Evolutionary conservation across 2,113 vertebrate genomes (phyloP), one percentile per base, ranked within the genome.

Genomic region (Tetraodon nigroviridis): DNA sequence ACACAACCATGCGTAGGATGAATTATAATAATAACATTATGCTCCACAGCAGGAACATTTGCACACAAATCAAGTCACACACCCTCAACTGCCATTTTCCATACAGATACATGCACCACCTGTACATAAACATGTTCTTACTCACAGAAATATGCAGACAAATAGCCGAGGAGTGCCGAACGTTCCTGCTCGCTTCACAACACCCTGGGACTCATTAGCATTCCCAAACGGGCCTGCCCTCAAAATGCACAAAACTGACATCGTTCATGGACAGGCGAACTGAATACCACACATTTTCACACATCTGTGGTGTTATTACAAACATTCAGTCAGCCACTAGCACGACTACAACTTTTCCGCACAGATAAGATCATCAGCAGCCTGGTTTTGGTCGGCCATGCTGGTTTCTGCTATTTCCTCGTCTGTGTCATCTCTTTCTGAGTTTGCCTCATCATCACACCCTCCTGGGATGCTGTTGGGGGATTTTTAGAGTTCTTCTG

Each of bases 141-240:
- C 10, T n/a, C 32, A 55, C 48, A 37, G 6, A 45, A 17, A 32
- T 15, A 51, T 69, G 58, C 45, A 61, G 42, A 45, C 29, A 54
- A 69, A 79, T 71, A 52, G 18, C 21, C 17, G 49, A 64, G 67
- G 62, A 62, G 61, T 37, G 64, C 61, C 67, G 64, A 74, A 57
- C 71, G 64, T 77, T 78, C 67, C 76, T 61, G 80, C 64, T 68
- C 75, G 67, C 61, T 81, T 75, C 27, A 17, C 42, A 76, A 66
- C 71, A 73, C 75, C 73, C 51, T 45, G 18, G 59, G 42, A 58
- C 40, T 42, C 55, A 56, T 18, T 53, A 32, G 27, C 53, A 65
- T 44, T 41, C 51, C 20, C n/a, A 7, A 3, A 24, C 3, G 24
- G 24, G 68, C 6, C 52, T 32, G 10, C 47, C 18, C 7, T 70